Base-by-base conservation (phyloP, 92 coral and sea anemone species). In the Porites lobata region DNA sequence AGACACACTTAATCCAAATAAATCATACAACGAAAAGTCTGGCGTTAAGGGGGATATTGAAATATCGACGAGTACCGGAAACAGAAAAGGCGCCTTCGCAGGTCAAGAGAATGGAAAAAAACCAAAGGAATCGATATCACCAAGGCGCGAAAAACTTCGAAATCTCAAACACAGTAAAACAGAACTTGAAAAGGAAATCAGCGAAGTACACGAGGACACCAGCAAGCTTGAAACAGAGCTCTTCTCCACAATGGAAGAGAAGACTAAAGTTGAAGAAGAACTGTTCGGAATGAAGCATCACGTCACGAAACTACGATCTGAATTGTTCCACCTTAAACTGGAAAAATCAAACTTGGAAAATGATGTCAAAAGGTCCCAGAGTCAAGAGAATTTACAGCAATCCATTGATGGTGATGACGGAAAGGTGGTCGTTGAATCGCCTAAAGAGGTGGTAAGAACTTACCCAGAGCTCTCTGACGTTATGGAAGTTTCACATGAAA, bases 211-310 rank as follows among this genome's bases (percentile, higher is more conserved):
- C 79, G 98, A 95, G 59, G 98, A 95, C 75, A 95, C 98, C 7
- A 88, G 93, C 8, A 86, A 89, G 63, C 85, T 95, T 66, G 98
- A 95, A 68, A 95, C 94, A 17, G 98, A 95, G 77, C 90, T 95
- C 26, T 95, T 95, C 54, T 94, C 98, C 58, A 93, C 93, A 15
- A 95, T 95, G 94, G 98, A 95, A 74, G 98, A 95, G 71, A 95
- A 91, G 84, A 86, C 98, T 9, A 92, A 93, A 70, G 90, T 95
- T 14, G 98, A 95, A 62, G 98, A 95, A 58, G 98, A 95, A 79
- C 63, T 95, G 63, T 87, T 85, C 19, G 92, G 82, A 79, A 89
- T 95, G 90, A 93, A 93, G 77, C 93, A 93, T 80, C 87, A 92
- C 75, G 98, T 95, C 6, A 86, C 90, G 66, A 91, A 92, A 79